These are phyloP conservation scores for Nothocercus julius DNA, from an alignment of 2,113 vertebrate species.

Conservation along the genomic window DNA sequence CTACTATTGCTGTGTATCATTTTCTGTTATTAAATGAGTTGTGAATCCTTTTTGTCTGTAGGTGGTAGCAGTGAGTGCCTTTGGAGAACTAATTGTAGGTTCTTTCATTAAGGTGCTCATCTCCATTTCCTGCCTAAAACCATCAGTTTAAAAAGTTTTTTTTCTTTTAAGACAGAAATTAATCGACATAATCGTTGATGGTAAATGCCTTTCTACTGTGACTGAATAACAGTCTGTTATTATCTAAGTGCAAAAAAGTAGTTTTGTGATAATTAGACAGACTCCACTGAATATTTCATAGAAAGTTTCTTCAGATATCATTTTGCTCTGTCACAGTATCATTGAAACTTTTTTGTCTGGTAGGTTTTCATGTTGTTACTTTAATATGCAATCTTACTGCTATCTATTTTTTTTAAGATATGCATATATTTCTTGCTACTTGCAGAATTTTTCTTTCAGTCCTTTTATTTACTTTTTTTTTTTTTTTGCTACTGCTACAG, in stretches of 20 bases:
- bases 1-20: accelerated
- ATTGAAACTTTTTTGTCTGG: not conserved
- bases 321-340: not conserved
- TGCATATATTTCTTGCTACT: not conserved
- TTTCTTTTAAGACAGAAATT: not conserved
- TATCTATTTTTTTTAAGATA: not conserved
- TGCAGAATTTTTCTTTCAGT: not conserved
- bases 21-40: not conserved
- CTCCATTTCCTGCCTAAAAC: not conserved
- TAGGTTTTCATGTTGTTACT: not conserved
- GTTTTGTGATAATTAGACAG: not conserved
- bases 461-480: not conserved
- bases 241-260: not conserved
- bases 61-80: slow-evolving; percentile 46
- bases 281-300: not conserved
- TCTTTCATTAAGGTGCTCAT: not conserved
- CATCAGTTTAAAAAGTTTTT: not conserved
- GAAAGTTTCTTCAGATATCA: not conserved
- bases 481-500: not conserved
- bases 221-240: not conserved
- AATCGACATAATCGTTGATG: not conserved
- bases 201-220: not conserved
- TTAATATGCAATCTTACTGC: not conserved
- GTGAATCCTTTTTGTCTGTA: not conserved
- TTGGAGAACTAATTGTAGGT: not conserved